Evolutionary conservation across 2,797 vertebrate genomes (phyloP).

Genomic region (Poecilia picta): DNA sequence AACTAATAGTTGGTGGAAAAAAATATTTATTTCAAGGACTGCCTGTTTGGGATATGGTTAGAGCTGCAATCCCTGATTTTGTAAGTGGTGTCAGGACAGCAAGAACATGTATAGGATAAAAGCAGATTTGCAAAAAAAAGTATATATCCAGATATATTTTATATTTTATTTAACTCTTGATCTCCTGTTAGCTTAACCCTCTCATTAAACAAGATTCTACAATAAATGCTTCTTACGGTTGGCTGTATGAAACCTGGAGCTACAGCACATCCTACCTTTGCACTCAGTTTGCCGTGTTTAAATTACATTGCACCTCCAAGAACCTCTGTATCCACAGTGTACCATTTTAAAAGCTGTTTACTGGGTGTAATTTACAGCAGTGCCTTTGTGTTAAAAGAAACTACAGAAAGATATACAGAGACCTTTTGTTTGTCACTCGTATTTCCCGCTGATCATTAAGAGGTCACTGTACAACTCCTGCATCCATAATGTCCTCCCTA

Average conservation of each 20-base stretch:
- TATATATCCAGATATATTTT: background rate
- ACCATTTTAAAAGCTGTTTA: conserved; percentile 59
- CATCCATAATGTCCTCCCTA: conserved; percentile 57
- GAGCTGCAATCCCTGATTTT: background rate
- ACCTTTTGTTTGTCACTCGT: conserved; percentile 37
- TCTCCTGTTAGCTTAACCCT: conserved; percentile 23
- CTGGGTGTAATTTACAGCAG: conserved; percentile 45
- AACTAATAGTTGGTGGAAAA: background rate
- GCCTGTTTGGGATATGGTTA: background rate
- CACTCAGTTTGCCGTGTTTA: conserved; percentile 48
- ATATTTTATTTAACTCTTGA: conserved; percentile 10
- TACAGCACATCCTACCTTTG: conserved; percentile 54
- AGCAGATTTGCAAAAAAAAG: background rate
- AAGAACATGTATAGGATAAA: background rate
- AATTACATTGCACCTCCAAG: conserved; percentile 56
- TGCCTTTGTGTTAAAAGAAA: conserved; percentile 21
- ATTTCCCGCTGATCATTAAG: conserved; percentile 40
- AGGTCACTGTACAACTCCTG: conserved; percentile 50
- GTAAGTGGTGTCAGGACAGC: background rate
- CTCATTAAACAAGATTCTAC: conserved; percentile 44
- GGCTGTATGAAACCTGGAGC: conserved; percentile 60
- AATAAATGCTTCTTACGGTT: conserved; percentile 49
- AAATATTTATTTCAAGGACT: background rate
- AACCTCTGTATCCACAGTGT: conserved; percentile 42
- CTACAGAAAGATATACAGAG: conserved; percentile 21